Conservation (phyloP, 35 echinoderm and acorn worm genomes). For the Strongylocentrotus purpuratus region DNA sequence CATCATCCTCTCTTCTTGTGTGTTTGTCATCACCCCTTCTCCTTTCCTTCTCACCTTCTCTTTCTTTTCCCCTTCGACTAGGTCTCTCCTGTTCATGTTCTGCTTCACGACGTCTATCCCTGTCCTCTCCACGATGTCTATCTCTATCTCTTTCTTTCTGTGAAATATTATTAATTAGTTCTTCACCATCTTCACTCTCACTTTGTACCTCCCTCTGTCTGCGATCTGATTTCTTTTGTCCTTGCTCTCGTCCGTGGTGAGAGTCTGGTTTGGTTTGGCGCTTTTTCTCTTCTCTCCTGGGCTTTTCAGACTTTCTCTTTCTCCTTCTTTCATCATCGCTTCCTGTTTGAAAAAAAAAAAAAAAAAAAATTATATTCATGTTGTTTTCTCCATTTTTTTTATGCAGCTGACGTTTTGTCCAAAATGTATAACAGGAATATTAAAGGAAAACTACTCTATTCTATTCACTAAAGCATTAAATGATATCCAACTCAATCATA, state of each 20-base stretch:
- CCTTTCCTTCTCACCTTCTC: not conserved
- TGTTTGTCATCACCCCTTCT: not conserved
- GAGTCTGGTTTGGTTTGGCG: not conserved
- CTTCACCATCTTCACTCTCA: conserved; percentile 4
- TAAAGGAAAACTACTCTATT: not conserved
- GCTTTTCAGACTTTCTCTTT: not conserved
- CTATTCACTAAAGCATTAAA: not conserved
- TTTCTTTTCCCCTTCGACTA: not conserved
- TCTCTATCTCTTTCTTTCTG: conserved; percentile 26
- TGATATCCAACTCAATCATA: not conserved
- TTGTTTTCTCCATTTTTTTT: not conserved
- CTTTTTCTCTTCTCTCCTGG: not conserved
- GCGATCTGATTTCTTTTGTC: not conserved
- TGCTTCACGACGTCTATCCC: not conserved
- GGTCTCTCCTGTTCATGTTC: not conserved
- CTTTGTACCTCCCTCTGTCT: not conserved
- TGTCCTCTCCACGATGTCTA: not conserved
- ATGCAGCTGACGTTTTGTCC: not conserved
- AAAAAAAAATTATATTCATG: not conserved
- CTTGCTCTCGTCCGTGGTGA: not conserved
- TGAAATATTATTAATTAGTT: not conserved
- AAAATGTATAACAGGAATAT: not conserved
- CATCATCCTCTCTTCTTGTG: not conserved
- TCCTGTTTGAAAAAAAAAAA: not conserved
- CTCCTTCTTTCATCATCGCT: conserved; percentile 23